phyloP scores from a whole-genome alignment of 2,113 vertebrate genomes.

The Platanista minor region DNA sequence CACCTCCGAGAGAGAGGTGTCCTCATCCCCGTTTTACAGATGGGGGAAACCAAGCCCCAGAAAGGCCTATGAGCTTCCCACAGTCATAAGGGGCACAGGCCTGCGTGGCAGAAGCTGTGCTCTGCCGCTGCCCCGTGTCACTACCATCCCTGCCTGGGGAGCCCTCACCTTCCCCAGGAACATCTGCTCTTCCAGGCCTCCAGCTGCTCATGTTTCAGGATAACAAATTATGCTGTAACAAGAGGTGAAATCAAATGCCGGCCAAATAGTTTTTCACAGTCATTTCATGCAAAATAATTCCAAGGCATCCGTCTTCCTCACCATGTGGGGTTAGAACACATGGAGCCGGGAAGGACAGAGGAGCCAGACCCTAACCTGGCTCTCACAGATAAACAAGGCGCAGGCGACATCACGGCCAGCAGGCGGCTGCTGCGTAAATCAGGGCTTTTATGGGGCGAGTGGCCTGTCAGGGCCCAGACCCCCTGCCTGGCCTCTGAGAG shows the following conservation, averaged over 20 bases:
- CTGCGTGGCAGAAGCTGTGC: background rate
- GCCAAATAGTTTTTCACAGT: slow-evolving; percentile 31
- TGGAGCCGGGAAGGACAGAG: background rate
- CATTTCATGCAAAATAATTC: slow-evolving; percentile 64
- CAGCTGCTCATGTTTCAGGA: slow-evolving; percentile 34
- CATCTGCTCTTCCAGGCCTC: slow-evolving; percentile 45
- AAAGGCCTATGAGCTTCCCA: background rate
- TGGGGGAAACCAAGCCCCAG: background rate
- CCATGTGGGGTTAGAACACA: slow-evolving; percentile 42
- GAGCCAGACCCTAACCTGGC: slow-evolving; percentile 51
- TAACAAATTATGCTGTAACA: slow-evolving; percentile 58
- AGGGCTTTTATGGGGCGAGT: slow-evolving; percentile 42
- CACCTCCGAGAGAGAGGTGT: background rate
- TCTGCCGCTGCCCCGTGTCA: accelerated
- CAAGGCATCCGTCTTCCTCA: slow-evolving; percentile 33
- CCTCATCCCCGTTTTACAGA: background rate
- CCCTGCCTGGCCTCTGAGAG: slow-evolving; percentile 54
- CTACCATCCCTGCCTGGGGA: background rate
- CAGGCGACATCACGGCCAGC: slow-evolving; percentile 20
- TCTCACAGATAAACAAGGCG: slow-evolving; percentile 45
- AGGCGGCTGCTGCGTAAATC: slow-evolving; percentile 61
- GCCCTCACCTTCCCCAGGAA: background rate
- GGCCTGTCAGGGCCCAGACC: slow-evolving; percentile 68
- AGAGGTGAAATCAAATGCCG: slow-evolving; percentile 35
- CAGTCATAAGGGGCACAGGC: background rate